Conservation (phyloP, 1,140 invertebrate species). For the Hypsibius dujardini region DNA sequence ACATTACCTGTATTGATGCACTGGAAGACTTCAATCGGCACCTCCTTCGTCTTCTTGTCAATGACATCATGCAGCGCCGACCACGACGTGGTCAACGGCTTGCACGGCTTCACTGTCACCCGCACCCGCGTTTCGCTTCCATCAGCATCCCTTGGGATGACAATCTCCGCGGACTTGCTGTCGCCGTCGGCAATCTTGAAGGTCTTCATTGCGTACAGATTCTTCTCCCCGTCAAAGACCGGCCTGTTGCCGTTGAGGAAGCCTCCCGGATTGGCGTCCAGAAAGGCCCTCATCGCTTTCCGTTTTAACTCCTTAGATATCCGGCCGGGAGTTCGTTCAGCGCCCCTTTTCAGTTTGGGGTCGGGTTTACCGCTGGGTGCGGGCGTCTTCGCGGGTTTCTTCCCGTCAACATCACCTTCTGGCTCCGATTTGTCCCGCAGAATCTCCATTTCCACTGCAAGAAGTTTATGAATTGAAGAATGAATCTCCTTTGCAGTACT, state of each 20-base stretch:
- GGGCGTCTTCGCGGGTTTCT: too few species aligned
- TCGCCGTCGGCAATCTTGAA: not conserved
- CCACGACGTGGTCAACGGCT: not conserved
- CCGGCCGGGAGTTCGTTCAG: too few species aligned
- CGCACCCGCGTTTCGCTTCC: not conserved
- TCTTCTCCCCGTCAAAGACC: not conserved
- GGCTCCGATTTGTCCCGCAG: too few species aligned
- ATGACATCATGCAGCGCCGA: not conserved
- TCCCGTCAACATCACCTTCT: too few species aligned
- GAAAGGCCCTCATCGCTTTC: too few species aligned
- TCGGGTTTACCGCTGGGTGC: too few species aligned
- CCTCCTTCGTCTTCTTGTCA: not conserved
- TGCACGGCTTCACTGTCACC: slow-evolving; percentile 4
- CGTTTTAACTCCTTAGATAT: too few species aligned
- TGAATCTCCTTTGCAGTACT: too few species aligned
- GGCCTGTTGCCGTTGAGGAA: slow-evolving; percentile 4
- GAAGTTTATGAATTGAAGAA: too few species aligned
- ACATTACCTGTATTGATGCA: not conserved
- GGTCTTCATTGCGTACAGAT: not conserved
- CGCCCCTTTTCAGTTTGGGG: too few species aligned
- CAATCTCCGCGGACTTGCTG: not conserved
- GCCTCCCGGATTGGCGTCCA: not conserved
- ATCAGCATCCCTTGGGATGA: not conserved
- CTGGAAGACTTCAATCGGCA: not conserved
- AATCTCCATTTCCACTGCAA: too few species aligned